Base-by-base conservation (phyloP, 2,113 vertebrate species). In the Hypomesus transpacificus region DNA sequence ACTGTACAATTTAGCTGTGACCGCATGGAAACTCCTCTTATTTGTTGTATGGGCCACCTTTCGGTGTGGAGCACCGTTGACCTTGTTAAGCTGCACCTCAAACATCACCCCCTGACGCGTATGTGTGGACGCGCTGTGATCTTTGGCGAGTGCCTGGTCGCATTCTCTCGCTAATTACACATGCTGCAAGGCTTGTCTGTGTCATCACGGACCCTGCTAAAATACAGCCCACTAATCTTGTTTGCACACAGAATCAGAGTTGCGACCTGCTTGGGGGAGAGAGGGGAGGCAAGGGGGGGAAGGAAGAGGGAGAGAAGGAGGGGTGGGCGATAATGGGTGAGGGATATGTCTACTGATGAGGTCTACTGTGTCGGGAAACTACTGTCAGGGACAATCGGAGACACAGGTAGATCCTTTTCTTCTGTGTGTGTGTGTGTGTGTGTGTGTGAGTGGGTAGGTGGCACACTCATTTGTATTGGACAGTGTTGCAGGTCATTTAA, bases 131-230 rank as follows among this genome's bases (percentile, higher is more conserved):
- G 39, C 51, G 34, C 88, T 68, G 31, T 81, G 80, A 75, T 69
- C 70, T 13, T 34, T 91, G 89, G 85, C 86, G 84, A 66, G 80
- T 80, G 80, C 81, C 69, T 80, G 68, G 65, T 77, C 59, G 81
- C 87, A 89, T 88, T 90, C 88, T 88, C 84, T 51, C 46, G 82
- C 85, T 89, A 89, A 91, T 90, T 87, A 91, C 87, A 91, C 79
- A 86, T 88, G 90, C 87, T 88, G 89, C 85, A 83, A 83, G 82
- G 87, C 86, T 85, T 87, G 24, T 85, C 84, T 82, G 84, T 88
- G 87, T 88, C 80, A 84, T 75, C 77, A 83, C 79, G 75, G 85
- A 82, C 88, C 88, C 89, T 91, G 87, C 85, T 85, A 90, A 90
- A 90, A 91, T 87, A 88, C 80, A 86, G 82, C 75, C 78, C 79